These are phyloP conservation scores for Lasioglossum pauxillum DNA, from an alignment of 2,888 invertebrate genomes.

Conservation along the genomic window DNA sequence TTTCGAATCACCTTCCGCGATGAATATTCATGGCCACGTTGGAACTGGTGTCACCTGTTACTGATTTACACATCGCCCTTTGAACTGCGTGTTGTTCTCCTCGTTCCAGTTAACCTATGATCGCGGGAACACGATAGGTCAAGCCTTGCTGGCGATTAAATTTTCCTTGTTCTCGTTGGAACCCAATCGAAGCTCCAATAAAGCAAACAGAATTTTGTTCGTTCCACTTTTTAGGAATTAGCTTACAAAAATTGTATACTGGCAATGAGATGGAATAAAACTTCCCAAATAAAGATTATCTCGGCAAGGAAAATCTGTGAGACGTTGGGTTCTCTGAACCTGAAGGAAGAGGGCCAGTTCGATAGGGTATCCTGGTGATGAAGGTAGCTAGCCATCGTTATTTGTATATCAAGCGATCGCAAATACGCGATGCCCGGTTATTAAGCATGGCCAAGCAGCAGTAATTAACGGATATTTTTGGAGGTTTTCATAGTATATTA, in stretches of 20 bases:
- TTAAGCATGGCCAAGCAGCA: constrained; percentile 56
- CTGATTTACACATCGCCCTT: background rate
- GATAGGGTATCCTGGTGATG: background rate
- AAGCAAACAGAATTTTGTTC: no score
- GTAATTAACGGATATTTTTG: constrained; percentile 69
- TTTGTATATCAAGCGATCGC: constrained; percentile 44
- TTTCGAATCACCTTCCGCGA: constrained; percentile 14
- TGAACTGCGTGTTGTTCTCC: background rate
- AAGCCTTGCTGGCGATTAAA: background rate
- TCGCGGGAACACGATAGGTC: background rate
- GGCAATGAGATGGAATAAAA: no score
- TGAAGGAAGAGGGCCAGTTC: background rate
- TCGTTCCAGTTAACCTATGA: background rate
- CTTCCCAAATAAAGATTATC: no score
- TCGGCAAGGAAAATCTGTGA: background rate
- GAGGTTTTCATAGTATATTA: constrained; percentile 70
- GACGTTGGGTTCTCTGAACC: background rate
- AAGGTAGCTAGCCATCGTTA: constrained; percentile 15
- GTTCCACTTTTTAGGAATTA: no score
- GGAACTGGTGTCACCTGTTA: constrained; percentile 15
- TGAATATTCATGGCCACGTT: constrained; percentile 21
- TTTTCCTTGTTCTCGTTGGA: background rate
- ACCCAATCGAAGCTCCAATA: no score
- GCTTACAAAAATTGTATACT: no score
- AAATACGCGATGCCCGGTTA: constrained; percentile 45